phyloP scores from a whole-genome alignment of 2,888 invertebrate species.

The Nowickia ferox region DNA sequence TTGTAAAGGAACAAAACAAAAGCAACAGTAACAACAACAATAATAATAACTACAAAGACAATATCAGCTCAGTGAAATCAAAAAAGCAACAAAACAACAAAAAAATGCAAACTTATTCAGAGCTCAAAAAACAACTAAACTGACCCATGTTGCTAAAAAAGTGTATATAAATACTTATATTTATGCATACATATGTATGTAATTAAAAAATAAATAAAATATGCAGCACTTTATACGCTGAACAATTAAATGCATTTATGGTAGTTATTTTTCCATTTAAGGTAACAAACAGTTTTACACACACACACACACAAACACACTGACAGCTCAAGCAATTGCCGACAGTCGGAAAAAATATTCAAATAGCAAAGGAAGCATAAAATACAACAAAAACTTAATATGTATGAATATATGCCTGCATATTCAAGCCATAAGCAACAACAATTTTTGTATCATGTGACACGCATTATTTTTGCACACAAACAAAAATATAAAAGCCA shows the following conservation, averaged over 20 bases:
- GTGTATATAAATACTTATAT: neutral
- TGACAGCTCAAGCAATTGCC: constrained; percentile 38
- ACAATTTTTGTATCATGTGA: constrained; percentile 30
- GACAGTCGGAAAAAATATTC: neutral
- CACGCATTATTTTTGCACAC: constrained; percentile 37
- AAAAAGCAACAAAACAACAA: constrained; percentile 18
- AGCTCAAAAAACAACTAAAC: neutral
- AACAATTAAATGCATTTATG: constrained; percentile 64
- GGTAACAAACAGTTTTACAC: neutral
- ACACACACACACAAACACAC: neutral
- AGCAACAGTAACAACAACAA: neutral
- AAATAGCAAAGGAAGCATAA: constrained; percentile 17
- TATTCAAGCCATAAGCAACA: constrained; percentile 28
- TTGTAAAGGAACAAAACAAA: constrained; percentile 29
- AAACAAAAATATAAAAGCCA: neutral
- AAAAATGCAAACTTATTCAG: constrained; percentile 31
- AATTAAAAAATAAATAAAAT: neutral
- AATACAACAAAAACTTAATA: constrained; percentile 11
- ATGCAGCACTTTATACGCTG: neutral
- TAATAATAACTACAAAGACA: neutral
- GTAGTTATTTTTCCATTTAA: constrained; percentile 39
- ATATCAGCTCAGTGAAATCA: neutral
- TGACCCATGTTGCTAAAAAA: constrained; percentile 19
- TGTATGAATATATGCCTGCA: neutral
- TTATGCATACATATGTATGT: neutral